A percentile compares a stretch with the other conserved stretches of the same genome.
Evolutionary conservation across 2,888 invertebrate genomes (phyloP).

Genomic region (Euspilapteryx auroguttella): DNA sequence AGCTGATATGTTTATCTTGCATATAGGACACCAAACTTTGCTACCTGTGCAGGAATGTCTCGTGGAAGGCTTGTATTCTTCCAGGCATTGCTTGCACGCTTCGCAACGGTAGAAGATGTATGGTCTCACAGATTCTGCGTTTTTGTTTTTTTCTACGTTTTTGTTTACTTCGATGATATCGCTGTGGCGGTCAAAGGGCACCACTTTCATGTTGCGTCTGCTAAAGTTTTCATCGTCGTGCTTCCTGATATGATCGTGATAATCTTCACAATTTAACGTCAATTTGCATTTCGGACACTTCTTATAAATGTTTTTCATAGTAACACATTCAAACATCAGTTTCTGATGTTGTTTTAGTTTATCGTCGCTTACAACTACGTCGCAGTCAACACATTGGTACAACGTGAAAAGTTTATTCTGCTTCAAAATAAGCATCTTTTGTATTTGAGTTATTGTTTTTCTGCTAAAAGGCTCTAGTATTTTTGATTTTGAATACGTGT

Average conservation of each 20-base stretch:
- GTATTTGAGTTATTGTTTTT: too few relatives aligned
- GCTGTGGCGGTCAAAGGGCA: neutral
- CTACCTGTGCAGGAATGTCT: neutral
- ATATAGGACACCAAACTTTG: neutral
- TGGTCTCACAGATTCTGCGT: too few relatives aligned
- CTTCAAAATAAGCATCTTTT: too few relatives aligned
- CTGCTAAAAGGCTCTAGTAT: too few relatives aligned
- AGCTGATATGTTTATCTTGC: too few relatives aligned
- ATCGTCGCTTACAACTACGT: neutral
- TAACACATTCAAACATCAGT: neutral
- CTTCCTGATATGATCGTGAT: neutral
- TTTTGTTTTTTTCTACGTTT: neutral
- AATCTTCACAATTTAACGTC: neutral
- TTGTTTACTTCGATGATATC: neutral
- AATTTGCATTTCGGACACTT: neutral
- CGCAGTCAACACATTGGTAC: neutral
- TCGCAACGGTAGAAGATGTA: neutral
- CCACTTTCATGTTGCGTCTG: neutral
- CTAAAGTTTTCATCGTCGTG: too few relatives aligned
- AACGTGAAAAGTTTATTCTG: neutral
- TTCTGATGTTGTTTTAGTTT: neutral
- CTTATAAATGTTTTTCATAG: neutral
- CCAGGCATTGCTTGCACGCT: neutral
- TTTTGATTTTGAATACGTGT: too few relatives aligned
- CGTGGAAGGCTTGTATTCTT: neutral